Evolutionary conservation across 2,888 invertebrate species (phyloP).

Genomic region (Synanthedon vespiformis): DNA sequence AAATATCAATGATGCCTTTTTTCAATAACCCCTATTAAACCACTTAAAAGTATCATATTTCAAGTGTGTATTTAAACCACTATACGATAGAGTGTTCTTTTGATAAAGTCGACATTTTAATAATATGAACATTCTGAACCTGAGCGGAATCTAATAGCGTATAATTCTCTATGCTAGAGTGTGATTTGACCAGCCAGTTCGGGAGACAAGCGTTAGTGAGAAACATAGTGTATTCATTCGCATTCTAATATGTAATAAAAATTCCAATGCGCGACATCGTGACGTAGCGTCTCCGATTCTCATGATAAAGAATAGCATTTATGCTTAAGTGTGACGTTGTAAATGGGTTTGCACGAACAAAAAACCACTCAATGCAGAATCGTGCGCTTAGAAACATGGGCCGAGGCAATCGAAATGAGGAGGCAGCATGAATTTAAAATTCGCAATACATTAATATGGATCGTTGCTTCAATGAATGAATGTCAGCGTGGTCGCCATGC

Average conservation of each 20-base stretch:
- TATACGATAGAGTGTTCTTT: no score
- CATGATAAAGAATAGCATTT: conserved; percentile 43
- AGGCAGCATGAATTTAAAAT: conserved; percentile 66
- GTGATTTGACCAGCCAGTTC: not conserved
- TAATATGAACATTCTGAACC: no score
- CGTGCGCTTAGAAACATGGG: conserved; percentile 61
- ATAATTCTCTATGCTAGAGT: no score
- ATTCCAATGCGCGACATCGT: conserved; percentile 20
- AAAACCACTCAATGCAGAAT: conserved; percentile 64
- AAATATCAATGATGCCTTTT: no score
- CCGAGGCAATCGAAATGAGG: conserved; percentile 56
- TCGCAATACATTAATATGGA: conserved; percentile 70
- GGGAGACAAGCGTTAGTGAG: not conserved
- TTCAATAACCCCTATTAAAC: no score
- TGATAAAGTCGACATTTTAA: no score
- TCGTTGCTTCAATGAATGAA: conserved; percentile 69
- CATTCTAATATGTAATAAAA: conserved; percentile 2
- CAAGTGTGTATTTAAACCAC: no score
- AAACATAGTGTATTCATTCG: not conserved
- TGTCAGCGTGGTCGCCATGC: conserved; percentile 63
- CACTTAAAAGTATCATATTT: no score
- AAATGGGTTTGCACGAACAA: conserved; percentile 55
- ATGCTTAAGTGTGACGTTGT: conserved; percentile 48
- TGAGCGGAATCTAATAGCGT: no score
- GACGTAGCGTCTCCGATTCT: conserved; percentile 30